Percentiles rank a stretch among this genome's conserved stretches.
phyloP scores from a whole-genome alignment of 2,797 vertebrate genomes.

The Paedocypris micromegethes region DNA sequence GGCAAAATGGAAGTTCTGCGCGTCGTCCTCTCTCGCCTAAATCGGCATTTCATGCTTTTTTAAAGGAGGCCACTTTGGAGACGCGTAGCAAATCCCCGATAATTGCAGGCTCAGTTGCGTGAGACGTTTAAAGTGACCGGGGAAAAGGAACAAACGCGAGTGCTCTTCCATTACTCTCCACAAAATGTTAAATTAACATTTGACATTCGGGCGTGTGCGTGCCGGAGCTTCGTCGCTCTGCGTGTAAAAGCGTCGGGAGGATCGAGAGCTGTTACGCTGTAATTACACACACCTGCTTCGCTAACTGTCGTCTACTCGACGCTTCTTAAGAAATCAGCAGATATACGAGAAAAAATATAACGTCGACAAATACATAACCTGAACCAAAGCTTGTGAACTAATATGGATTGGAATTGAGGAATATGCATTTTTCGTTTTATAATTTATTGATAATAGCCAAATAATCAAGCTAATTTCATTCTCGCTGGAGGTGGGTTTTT shows the following conservation, averaged over 20 bases:
- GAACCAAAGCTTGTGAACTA: no score
- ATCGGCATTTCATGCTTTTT: constrained; percentile 68
- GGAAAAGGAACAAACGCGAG: constrained; percentile 44
- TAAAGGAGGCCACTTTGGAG: constrained; percentile 62
- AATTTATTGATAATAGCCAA: no score
- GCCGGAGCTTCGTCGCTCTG: constrained; percentile 12
- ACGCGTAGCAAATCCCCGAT: constrained; percentile 69
- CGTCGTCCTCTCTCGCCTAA: constrained; percentile 57
- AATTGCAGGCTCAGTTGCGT: constrained; percentile 67
- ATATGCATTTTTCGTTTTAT: no score
- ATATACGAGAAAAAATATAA: no score
- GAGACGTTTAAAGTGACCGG: constrained; percentile 63
- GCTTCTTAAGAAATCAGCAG: no score
- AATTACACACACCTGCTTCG: constrained; percentile 66
- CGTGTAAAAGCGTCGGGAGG: no score
- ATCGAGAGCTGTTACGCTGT: constrained; percentile 54
- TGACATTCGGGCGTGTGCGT: constrained; percentile 12
- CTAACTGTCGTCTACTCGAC: constrained; percentile 41
- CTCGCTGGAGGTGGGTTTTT: no score
- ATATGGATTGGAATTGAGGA: no score
- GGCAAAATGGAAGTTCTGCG: constrained; percentile 56
- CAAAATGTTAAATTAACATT: constrained; percentile 43
- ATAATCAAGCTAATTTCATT: no score
- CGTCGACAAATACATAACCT: no score
- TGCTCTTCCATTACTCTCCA: constrained; percentile 42